A percentile compares a stretch with the other conserved stretches of the same genome.
Conservation (phyloP, 2,113 vertebrate species). For the Elanus axillaris region DNA sequence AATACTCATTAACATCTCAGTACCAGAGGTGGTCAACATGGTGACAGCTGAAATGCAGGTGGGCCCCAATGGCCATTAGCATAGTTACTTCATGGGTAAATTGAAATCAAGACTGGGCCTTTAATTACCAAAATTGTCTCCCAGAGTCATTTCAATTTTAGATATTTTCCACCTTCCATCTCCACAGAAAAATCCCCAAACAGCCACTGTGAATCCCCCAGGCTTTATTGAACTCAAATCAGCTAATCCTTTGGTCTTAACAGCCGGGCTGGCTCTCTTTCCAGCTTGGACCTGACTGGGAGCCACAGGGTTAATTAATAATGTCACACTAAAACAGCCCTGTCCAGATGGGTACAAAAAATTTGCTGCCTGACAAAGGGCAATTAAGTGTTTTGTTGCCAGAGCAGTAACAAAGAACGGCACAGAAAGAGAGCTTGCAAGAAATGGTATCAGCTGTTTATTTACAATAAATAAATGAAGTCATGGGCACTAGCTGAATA, state of each 20-base stretch:
- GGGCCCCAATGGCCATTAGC: neutral
- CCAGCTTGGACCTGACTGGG: neutral
- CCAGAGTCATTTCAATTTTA: neutral
- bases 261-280: neutral
- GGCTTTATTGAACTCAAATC: neutral
- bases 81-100: neutral
- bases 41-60: neutral
- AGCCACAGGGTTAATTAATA: slow-evolving; percentile 41
- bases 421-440: slow-evolving; percentile 43
- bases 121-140: neutral
- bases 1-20: neutral
- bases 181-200: neutral
- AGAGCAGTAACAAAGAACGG: slow-evolving; percentile 36
- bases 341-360: slow-evolving; percentile 30
- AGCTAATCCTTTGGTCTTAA: neutral
- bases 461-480: slow-evolving; percentile 67
- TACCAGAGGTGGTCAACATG: neutral
- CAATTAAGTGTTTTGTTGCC: slow-evolving; percentile 44
- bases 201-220: neutral
- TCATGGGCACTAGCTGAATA: slow-evolving; percentile 37
- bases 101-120: neutral
- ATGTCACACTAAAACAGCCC: neutral
- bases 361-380: slow-evolving; percentile 43
- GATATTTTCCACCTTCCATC: neutral
- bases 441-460: slow-evolving; percentile 56